Conservation (phyloP, 2,797 vertebrate genomes). For the Phaenicophaeus curvirostris region DNA sequence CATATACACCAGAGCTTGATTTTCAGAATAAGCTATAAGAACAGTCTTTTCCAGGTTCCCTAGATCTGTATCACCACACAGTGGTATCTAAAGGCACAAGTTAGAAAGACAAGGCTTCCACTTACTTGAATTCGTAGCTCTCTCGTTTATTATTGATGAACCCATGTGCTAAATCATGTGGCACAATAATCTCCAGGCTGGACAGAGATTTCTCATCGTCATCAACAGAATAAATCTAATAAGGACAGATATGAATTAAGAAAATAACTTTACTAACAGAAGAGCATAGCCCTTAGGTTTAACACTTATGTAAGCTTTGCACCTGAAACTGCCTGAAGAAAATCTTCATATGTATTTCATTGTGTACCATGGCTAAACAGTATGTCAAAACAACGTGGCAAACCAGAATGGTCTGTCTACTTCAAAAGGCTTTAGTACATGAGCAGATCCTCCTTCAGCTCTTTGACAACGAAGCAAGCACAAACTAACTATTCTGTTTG, state of each 20-base stretch:
- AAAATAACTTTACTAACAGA: background rate
- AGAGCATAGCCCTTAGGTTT: background rate
- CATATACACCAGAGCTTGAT: background rate
- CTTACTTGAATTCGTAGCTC: constrained; percentile 91
- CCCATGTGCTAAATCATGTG: constrained; percentile 89
- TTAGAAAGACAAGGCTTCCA: background rate
- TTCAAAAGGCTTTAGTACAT: background rate
- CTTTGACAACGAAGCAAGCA: background rate
- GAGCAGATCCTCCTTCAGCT: background rate
- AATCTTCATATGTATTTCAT: background rate
- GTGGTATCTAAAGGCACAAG: background rate
- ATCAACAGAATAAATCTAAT: constrained; percentile 87
- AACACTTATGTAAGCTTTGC: background rate
- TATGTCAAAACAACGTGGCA: background rate
- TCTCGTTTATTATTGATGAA: constrained; percentile 95
- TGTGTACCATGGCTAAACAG: background rate
- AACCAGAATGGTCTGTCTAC: background rate
- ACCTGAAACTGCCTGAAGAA: background rate
- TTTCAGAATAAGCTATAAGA: background rate
- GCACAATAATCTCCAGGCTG: constrained; percentile 87
- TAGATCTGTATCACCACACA: background rate
- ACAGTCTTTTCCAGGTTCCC: background rate
- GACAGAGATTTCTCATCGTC: constrained; percentile 75
- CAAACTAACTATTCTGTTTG: background rate
- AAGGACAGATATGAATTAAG: background rate